Conservation (phyloP, 2,888 invertebrate genomes). For the Adineta ricciae region DNA sequence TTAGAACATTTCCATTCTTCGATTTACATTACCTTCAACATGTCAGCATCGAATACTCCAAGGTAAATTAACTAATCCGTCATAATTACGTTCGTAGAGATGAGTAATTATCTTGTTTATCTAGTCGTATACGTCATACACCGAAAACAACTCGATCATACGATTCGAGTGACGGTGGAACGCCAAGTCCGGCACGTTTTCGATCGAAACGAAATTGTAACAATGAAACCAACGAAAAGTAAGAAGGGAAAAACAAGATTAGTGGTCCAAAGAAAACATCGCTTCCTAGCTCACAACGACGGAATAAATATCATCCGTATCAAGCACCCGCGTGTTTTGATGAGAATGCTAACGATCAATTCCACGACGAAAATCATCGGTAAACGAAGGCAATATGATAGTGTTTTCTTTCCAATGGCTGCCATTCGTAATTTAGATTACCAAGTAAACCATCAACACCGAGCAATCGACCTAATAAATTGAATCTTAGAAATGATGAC, state of each 20-base stretch:
- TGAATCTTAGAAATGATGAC: not conserved
- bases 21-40: not conserved
- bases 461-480: not conserved
- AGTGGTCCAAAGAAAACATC: too few species aligned
- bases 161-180: not conserved
- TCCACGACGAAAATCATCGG: constrained; percentile 6
- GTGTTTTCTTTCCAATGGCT: not conserved
- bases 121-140: constrained; percentile 13
- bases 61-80: not conserved
- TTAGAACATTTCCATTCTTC: not conserved
- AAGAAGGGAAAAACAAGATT: too few species aligned
- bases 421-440: not conserved
- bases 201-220: constrained; percentile 4
- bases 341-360: not conserved
- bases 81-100: not conserved
- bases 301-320: constrained; percentile 5
- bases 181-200: constrained; percentile 11
- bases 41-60: constrained; percentile 13
- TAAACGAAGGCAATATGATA: not conserved
- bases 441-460: not conserved
- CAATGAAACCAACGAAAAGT: not conserved
- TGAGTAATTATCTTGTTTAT: not conserved
- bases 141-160: not conserved
- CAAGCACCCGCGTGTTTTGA: not conserved
- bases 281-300: not conserved